These are phyloP conservation scores for Spheniscus humboldti DNA, from an alignment of 2,797 vertebrate species.

Conservation along the genomic window DNA sequence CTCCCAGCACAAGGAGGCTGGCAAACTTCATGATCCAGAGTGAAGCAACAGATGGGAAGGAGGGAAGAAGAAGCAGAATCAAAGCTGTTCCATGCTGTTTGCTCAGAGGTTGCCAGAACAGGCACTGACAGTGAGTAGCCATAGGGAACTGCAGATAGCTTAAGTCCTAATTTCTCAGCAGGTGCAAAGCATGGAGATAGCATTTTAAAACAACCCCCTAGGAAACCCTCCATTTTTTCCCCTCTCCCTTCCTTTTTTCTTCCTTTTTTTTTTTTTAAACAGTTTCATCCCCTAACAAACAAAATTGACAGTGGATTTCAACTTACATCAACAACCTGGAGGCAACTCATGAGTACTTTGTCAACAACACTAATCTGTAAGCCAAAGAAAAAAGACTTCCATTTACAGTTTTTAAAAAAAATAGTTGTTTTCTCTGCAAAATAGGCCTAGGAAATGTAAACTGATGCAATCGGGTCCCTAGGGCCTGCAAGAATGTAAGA, in stretches of 20 bases:
- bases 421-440: neutral
- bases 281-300: constrained; percentile 7
- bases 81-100: constrained; percentile 12
- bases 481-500: neutral
- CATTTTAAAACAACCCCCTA: neutral
- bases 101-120: constrained; percentile 11
- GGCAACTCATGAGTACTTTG: neutral
- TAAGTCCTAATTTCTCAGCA: constrained; percentile 11
- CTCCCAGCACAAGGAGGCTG: neutral
- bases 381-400: neutral
- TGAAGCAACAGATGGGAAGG: constrained; percentile 37
- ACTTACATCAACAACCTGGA: constrained; percentile 13
- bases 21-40: neutral
- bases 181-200: neutral
- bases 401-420: neutral
- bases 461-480: neutral
- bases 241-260: neutral
- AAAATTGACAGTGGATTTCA: constrained; percentile 45
- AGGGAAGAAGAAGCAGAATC: constrained; percentile 17
- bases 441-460: neutral
- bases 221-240: neutral
- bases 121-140: neutral
- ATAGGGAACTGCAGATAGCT: neutral
- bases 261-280: constrained; percentile 4
- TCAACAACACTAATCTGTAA: neutral